These are phyloP conservation scores for Sarcophaga variegata DNA, from an alignment of 2,888 invertebrate genomes.

Conservation along the genomic window DNA sequence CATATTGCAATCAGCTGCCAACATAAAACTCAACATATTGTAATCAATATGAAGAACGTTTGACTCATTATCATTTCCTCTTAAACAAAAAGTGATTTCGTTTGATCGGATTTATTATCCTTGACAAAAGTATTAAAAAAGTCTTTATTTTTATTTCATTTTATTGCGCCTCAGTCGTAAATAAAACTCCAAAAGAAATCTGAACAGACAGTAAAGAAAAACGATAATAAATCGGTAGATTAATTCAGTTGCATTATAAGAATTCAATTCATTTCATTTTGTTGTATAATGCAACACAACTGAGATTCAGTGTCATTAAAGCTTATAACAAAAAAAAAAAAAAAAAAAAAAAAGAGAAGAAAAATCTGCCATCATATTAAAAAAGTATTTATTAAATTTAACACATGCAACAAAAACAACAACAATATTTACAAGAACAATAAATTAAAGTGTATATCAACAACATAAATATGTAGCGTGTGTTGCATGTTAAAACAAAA, in stretches of 20 bases:
- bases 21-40: too few relatives aligned
- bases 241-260: slow-evolving; percentile 53
- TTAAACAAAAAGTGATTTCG: not conserved
- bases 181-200: not conserved
- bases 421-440: not conserved
- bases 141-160: slow-evolving; percentile 12
- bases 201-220: not conserved
- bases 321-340: too few relatives aligned
- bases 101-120: not conserved
- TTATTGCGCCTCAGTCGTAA: not conserved
- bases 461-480: not conserved
- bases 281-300: not conserved
- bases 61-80: slow-evolving; percentile 7
- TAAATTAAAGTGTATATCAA: not conserved
- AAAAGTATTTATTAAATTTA: slow-evolving; percentile 52
- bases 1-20: too few relatives aligned
- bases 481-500: not conserved
- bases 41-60: not conserved
- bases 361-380: slow-evolving; percentile 31
- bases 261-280: slow-evolving; percentile 45
- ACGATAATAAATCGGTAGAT: slow-evolving; percentile 32
- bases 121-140: not conserved
- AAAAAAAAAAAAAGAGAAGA: not conserved
- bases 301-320: slow-evolving; percentile 8
- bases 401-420: slow-evolving; percentile 27